Base-by-base conservation (phyloP, 2,797 vertebrate species). In the Rachycentron canadum region DNA sequence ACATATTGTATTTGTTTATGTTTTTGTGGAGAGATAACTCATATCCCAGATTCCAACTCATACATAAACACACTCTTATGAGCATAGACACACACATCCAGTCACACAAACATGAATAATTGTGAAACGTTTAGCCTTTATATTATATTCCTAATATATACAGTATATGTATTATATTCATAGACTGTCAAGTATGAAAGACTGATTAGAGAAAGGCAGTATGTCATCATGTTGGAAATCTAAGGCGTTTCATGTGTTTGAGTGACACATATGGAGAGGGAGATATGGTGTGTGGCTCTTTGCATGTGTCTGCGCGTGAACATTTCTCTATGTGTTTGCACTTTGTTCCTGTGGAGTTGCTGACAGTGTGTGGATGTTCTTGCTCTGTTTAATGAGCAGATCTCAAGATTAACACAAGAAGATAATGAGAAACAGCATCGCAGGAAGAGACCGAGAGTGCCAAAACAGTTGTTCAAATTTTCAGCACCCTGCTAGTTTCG, bases 351-450 rank as follows among this genome's bases (percentile, higher is more conserved):
- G 76, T 43, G 68, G 86, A 90, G 83, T 57, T 83, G 81, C 86
- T 84, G 88, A 90, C 86, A 85, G 85, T 28, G 87, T 81, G 83
- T 77, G 69, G 78, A 86, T 89, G 85, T 90, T 89, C 79, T 58
- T 50, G 50, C 77, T 76, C 64, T 67, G 76, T 91, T 74, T 92
- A 88, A 89, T 90, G 86, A 90, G 84, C 76, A 89, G 79, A 85
- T 87, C 62, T 71, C 62, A 14, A 81, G 84, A 93, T 91, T 86
- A 92, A 89, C 83, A 81, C 66, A 1, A 56, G 77, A 74, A 59
- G 61, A 79, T 88, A 88, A 90, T 87, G 78, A 86, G 83, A 76
- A 88, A 62, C 75, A 76, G 80, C 82, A 69, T 81, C 23, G 9
- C 68, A 57, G 80, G 78, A 75, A 78, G 82, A 73, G 47, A 65